Conservation (phyloP, 2,113 vertebrate species). For the Pterocles burchelli region DNA sequence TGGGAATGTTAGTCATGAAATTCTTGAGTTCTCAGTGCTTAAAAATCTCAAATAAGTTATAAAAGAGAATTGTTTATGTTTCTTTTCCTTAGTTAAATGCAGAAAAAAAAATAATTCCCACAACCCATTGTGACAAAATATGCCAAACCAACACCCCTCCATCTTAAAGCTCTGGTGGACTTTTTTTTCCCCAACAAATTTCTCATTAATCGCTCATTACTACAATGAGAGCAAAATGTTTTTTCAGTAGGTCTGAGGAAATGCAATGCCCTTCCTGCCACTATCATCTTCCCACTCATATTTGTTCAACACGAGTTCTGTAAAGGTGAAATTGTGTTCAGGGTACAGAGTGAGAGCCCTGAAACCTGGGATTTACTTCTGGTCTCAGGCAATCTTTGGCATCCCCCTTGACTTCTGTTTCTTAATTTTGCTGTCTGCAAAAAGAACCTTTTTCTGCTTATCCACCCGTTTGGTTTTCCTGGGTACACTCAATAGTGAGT, state of each 20-base stretch:
- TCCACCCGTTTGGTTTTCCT: background rate
- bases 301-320: background rate
- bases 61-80: slow-evolving; percentile 42
- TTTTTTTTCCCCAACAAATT: background rate
- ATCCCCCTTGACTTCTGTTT: background rate
- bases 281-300: background rate
- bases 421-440: background rate
- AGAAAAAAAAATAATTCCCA: background rate
- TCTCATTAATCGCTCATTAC: background rate
- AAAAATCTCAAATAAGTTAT: slow-evolving; percentile 46
- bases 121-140: background rate
- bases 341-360: background rate
- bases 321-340: background rate
- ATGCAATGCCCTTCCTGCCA: background rate
- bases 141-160: background rate
- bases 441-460: background rate
- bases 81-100: slow-evolving; percentile 48
- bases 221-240: background rate
- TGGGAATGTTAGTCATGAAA: slow-evolving; percentile 57
- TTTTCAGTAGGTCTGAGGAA: background rate
- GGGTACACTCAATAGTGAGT: background rate
- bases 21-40: slow-evolving; percentile 36
- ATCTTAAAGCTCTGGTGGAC: background rate
- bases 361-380: background rate
- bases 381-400: background rate